A percentile compares a stretch with the other conserved stretches of the same genome.
Evolutionary conservation across 92 coral and sea anemone species (phyloP).

Genomic region (Montipora capitata): DNA sequence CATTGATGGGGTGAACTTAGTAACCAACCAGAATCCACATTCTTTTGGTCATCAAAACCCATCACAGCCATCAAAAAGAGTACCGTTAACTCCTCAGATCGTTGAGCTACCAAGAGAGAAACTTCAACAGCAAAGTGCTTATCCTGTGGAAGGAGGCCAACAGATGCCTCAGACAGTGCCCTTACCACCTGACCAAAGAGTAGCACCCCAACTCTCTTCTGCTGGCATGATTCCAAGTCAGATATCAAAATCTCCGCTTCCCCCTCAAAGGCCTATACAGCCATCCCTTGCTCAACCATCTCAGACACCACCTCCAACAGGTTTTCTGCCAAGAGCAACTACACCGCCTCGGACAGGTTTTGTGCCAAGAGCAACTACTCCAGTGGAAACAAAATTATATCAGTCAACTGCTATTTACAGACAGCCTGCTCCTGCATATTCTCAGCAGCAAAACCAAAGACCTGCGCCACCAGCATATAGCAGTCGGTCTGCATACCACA

Average conservation of each 20-base stretch:
- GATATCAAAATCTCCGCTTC: conserved; percentile 24
- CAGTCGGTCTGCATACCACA: conserved; percentile 25
- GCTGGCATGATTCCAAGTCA: conserved; percentile 19
- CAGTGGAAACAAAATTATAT: conserved; percentile 25
- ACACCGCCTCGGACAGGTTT: conserved; percentile 21
- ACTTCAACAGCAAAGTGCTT: conserved; percentile 21
- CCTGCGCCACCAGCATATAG: conserved; percentile 33
- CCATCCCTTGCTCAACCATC: conserved; percentile 23
- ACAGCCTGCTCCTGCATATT: conserved; percentile 20
- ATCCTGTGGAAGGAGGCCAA: conserved; percentile 12
- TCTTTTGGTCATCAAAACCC: conserved; percentile 17
- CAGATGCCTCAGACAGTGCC: conserved; percentile 42
- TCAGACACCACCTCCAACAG: conserved; percentile 29
- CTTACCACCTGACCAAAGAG: conserved; percentile 24
- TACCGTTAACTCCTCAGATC: conserved; percentile 16
- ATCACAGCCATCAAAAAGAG: conserved; percentile 26
- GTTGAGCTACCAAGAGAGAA: conserved; percentile 54
- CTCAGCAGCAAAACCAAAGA: conserved; percentile 49
- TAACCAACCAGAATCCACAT: conserved; percentile 19
- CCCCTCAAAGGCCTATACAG: conserved; percentile 25
- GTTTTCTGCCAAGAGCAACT: conserved; percentile 21
- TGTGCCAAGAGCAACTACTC: conserved; percentile 20
- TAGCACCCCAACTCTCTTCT: background rate
- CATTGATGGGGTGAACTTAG: background rate
- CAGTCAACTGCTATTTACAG: conserved; percentile 27